Conservation (phyloP, 2,797 vertebrate species). For the Ciconia nigra region DNA sequence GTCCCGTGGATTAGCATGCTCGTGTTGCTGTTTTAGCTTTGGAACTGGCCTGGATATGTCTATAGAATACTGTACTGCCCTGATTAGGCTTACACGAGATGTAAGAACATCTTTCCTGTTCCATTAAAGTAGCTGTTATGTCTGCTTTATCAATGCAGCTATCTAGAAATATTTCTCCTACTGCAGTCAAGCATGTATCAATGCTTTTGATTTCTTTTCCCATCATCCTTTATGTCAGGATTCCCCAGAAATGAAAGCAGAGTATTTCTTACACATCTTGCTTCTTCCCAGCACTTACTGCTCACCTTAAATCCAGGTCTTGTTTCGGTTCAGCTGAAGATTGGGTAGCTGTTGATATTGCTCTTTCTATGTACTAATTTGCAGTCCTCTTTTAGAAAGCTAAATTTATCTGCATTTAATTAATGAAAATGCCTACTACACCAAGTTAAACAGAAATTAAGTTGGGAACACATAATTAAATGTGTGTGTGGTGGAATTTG, state of each 20-base stretch:
- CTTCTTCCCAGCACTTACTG: neutral
- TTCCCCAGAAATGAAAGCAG: neutral
- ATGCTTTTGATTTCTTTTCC: neutral
- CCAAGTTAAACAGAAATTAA: neutral
- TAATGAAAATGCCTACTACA: neutral
- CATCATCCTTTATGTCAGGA: neutral
- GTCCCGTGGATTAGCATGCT: conserved; percentile 8
- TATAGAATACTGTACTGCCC: neutral
- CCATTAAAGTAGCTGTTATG: neutral
- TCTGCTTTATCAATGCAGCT: neutral
- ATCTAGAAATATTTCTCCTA: neutral
- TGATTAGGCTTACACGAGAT: neutral
- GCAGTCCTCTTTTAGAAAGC: neutral
- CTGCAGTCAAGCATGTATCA: neutral
- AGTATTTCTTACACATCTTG: neutral
- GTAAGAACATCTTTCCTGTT: neutral
- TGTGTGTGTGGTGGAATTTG: neutral
- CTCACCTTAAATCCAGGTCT: neutral
- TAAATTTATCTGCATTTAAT: neutral
- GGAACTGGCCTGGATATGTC: neutral
- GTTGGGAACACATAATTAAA: neutral
- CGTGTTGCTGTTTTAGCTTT: conserved; percentile 28
- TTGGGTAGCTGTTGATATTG: neutral
- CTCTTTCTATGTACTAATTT: neutral
- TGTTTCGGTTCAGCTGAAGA: neutral